Evolutionary conservation across 2,113 vertebrate genomes (phyloP).

Genomic region (Actenoides hombroni): DNA sequence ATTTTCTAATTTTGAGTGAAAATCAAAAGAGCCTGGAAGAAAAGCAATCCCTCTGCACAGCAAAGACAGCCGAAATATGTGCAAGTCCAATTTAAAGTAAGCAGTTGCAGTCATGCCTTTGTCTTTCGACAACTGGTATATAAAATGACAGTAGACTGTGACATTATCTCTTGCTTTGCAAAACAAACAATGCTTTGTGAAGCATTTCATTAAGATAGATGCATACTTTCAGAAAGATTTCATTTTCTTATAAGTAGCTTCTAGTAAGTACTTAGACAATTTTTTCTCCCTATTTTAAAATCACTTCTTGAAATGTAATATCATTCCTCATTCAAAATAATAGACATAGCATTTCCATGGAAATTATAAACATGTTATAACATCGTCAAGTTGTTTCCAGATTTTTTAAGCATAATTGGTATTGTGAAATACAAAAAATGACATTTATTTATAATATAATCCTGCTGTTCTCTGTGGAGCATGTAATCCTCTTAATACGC

Average conservation of each 20-base stretch:
- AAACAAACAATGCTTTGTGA: neutral
- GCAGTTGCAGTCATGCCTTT: neutral
- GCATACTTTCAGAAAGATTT: neutral
- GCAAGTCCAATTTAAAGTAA: neutral
- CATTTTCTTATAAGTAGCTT: neutral
- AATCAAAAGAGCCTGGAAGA: neutral
- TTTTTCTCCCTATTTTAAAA: neutral
- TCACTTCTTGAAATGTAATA: neutral
- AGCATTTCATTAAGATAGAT: neutral
- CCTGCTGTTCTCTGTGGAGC: neutral
- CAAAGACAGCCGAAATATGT: neutral
- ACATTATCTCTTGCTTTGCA: neutral
- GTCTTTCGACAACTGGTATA: neutral
- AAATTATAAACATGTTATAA: neutral
- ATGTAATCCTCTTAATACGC: neutral
- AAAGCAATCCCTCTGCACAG: neutral
- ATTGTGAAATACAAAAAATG: neutral
- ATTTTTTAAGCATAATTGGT: neutral
- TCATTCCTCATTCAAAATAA: neutral
- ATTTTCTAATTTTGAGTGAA: neutral
- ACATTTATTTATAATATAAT: neutral
- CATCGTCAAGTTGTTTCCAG: neutral
- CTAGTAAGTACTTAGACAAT: neutral
- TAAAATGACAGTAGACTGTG: neutral
- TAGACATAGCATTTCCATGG: neutral